Percentiles rank a stretch among this genome's conserved stretches.
phyloP scores from a whole-genome alignment of 2,797 vertebrate genomes.

The Lycodopsis pacificus region DNA sequence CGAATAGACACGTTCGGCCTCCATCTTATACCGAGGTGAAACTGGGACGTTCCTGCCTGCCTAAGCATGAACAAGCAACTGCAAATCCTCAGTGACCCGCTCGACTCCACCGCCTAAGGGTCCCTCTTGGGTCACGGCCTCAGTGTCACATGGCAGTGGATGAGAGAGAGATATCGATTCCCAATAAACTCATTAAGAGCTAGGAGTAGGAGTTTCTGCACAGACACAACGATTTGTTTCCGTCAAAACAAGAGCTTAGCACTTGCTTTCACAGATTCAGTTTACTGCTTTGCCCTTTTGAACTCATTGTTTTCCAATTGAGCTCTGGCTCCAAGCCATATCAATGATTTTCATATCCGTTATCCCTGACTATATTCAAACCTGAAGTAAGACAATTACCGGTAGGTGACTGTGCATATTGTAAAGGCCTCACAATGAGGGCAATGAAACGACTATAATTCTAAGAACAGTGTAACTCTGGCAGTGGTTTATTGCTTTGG shows the following conservation, averaged over 20 bases:
- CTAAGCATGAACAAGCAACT: conserved; percentile 37
- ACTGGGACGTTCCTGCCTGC: conserved; percentile 50
- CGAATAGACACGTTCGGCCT: conserved; percentile 15
- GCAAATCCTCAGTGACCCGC: conserved; percentile 42
- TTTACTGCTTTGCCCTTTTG: conserved; percentile 42
- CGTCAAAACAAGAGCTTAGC: conserved; percentile 65
- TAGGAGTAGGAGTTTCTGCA: conserved; percentile 43
- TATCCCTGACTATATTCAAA: conserved; percentile 4
- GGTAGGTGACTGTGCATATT: background rate
- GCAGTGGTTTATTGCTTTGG: conserved; percentile 22
- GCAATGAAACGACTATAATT: conserved; percentile 12
- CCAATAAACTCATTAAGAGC: conserved; percentile 79
- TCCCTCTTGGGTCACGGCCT: conserved; percentile 57
- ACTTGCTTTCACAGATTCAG: conserved; percentile 40
- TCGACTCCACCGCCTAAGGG: conserved; percentile 39
- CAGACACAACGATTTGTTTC: conserved; percentile 67
- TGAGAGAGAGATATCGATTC: conserved; percentile 70
- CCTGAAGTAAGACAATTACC: background rate
- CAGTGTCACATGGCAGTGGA: conserved; percentile 64
- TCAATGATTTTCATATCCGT: conserved; percentile 11
- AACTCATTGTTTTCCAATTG: conserved; percentile 44
- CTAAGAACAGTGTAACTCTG: conserved; percentile 11
- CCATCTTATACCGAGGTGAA: conserved; percentile 47
- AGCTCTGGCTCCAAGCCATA: conserved; percentile 1
- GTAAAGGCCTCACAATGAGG: background rate